Evolutionary conservation across 2,113 vertebrate species (phyloP), one percentile per base, ranked within the genome.

Genomic region (Etheostoma cragini): DNA sequence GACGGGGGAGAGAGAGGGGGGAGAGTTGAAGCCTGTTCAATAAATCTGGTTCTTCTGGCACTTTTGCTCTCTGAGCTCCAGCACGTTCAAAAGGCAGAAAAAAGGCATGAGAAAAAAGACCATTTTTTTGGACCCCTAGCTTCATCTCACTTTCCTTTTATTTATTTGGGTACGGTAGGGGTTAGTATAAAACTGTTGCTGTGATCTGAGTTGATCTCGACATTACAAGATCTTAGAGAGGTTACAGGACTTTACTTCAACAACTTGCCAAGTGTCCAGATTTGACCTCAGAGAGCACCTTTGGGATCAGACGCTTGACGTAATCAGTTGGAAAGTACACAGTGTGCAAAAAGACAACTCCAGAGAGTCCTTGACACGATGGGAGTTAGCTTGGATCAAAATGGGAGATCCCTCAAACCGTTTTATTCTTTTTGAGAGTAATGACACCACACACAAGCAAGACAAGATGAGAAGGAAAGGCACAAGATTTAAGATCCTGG

Each of bases 1-100:
- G 38, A 42, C 38, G 38, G 38, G 38, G 38, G 38, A 11, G 10
- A 11, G 38, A 38, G 35, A 38, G 38, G 0, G 62, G 38, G 62
- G 35, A 74, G 84, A 73, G 53, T 15, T 82, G 63, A 68, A 63
- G 30, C 21, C 50, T 74, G 63, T 86, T 58, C 75, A 84, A 54
- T 33, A 76, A 10, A 81, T 87, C 30, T 64, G 21, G 10, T 54
- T 74, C 24, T 35, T 47, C 58, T 75, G 47, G 46, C 19, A 47
- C 49, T 5, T 72, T 72, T 42, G 21, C 16, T 56, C 57, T 68
- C 26, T 38, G 11, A 46, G 42, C 58, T 65, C 52, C 22, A 58
- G 58, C 71, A 65, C 38, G 67, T 49, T 75, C 80, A 12, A 42
- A 53, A 38, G 16, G 60, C 69, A 38, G n/a, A 74, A 53, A 53